Evolutionary conservation across 2,113 vertebrate genomes (phyloP).

Genomic region (Falco punctatus): DNA sequence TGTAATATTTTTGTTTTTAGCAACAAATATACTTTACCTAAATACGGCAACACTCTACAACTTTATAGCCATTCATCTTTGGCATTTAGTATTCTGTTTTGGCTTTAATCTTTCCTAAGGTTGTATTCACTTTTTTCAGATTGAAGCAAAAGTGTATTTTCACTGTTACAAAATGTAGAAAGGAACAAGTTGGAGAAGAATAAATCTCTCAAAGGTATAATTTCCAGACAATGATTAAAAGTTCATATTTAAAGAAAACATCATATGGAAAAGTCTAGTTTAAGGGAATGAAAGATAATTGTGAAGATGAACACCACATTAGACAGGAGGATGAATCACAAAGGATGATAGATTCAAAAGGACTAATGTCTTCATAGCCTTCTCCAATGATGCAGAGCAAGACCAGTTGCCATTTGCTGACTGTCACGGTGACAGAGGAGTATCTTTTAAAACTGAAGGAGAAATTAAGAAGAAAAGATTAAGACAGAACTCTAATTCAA

Average conservation of each 20-base stretch:
- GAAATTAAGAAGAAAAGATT: conserved; percentile 26
- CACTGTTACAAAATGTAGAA: not conserved
- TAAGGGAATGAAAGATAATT: not conserved
- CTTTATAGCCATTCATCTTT: not conserved
- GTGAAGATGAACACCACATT: conserved; percentile 16
- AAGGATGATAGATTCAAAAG: not conserved
- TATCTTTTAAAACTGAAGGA: conserved; percentile 16
- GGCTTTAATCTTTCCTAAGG: not conserved
- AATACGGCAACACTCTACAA: not conserved
- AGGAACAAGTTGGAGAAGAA: not conserved
- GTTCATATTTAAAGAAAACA: conserved; percentile 12
- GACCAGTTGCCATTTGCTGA: not conserved
- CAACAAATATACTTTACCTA: not conserved
- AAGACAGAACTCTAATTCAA: conserved; percentile 33
- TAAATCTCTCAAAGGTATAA: not conserved
- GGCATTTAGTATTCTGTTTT: not conserved
- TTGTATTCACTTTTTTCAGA: not conserved
- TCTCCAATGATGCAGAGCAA: not conserved
- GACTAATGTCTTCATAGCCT: not conserved
- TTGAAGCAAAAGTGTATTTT: not conserved
- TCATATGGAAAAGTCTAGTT: not conserved
- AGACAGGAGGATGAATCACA: not conserved
- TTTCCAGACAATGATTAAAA: conserved; percentile 2
- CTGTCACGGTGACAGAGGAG: not conserved
- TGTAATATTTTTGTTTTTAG: not conserved